Evolutionary conservation across 2,888 invertebrate genomes (phyloP).

Genomic region (Rutpela maculata): DNA sequence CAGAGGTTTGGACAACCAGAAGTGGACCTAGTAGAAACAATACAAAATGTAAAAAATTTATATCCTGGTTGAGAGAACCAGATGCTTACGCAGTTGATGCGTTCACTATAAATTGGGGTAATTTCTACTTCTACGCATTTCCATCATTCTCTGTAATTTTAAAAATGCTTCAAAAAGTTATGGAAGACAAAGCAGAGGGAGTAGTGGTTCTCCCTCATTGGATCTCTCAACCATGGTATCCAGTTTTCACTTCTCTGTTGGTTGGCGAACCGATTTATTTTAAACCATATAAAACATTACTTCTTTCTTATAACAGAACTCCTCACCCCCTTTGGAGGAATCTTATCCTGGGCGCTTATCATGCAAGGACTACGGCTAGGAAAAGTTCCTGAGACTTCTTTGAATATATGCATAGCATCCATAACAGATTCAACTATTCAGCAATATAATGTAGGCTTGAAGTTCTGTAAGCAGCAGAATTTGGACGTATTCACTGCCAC

Average conservation of each 20-base stretch:
- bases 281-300: conserved; percentile 34
- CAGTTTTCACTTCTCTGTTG: conserved; percentile 23
- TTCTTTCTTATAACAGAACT: conserved; percentile 38
- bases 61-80: conserved; percentile 51
- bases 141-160: conserved; percentile 48
- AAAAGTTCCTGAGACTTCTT: conserved; percentile 23
- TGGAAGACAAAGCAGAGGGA: conserved; percentile 42
- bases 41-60: conserved; percentile 51
- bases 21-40: conserved; percentile 50
- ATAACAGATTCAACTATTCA: neutral
- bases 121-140: conserved; percentile 54
- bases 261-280: conserved; percentile 29
- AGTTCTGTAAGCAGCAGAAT: no score
- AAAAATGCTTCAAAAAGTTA: conserved; percentile 41
- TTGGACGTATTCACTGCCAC: neutral
- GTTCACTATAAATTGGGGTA: conserved; percentile 52
- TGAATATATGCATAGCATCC: conserved; percentile 31
- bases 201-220: conserved; percentile 39
- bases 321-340: conserved; percentile 44
- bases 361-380: conserved; percentile 17
- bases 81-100: conserved; percentile 49
- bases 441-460: no score
- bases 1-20: conserved; percentile 25
- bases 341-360: conserved; percentile 51
- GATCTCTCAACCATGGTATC: conserved; percentile 39